These are phyloP conservation scores for Rhinolophus sinicus DNA, from an alignment of 2,113 vertebrate species.

Conservation along the genomic window DNA sequence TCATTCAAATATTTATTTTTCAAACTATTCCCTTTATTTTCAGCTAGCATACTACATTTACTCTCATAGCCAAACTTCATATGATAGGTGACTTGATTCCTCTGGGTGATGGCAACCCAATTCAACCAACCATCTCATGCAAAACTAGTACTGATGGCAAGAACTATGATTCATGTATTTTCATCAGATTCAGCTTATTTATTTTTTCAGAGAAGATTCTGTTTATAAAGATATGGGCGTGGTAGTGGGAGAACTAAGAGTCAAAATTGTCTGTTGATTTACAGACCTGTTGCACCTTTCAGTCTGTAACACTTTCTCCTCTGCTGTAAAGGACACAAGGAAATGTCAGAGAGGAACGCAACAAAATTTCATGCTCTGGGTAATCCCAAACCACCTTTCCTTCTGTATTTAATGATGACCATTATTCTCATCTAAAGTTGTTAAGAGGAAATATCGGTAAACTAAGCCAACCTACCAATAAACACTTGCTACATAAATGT, in stretches of 20 bases:
- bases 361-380: neutral
- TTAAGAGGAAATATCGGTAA: neutral
- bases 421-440: neutral
- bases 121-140: neutral
- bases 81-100: neutral
- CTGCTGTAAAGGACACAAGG: fast-evolving
- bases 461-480: neutral
- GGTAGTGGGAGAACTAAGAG: fast-evolving
- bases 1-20: neutral
- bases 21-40: neutral
- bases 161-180: neutral
- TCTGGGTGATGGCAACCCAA: neutral
- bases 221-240: neutral
- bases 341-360: neutral
- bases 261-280: neutral
- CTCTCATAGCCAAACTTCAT: neutral
- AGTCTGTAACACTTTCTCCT: neutral
- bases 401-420: neutral
- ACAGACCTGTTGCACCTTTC: neutral
- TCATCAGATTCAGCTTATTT: neutral
- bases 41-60: neutral
- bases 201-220: neutral
- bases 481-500: neutral
- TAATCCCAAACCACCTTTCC: neutral
- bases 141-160: neutral